These are phyloP conservation scores for Accipiter virgatus DNA, from an alignment of 2,113 vertebrate species.

Conservation along the genomic window DNA sequence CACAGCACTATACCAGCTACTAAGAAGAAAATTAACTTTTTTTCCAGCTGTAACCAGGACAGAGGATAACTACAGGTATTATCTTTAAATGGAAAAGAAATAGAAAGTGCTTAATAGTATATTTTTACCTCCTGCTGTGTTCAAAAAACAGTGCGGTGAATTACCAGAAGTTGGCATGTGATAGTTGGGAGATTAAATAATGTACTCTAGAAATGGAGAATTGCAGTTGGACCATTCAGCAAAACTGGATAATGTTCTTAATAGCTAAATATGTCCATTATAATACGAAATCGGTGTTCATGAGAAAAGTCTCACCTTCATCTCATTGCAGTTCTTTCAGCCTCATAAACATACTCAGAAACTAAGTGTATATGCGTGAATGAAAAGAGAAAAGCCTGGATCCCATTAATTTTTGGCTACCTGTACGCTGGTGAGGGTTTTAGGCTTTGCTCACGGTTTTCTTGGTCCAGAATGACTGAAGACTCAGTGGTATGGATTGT, in stretches of 20 bases:
- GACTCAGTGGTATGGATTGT: not conserved
- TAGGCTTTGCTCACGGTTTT: not conserved
- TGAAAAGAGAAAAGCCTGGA: not conserved
- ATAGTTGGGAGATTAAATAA: not conserved
- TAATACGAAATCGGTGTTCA: not conserved
- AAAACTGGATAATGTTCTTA: not conserved
- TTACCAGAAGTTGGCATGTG: not conserved
- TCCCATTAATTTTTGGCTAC: not conserved
- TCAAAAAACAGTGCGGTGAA: not conserved
- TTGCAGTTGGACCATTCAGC: not conserved
- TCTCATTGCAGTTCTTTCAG: too few species aligned
- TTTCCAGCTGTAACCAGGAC: too few species aligned
- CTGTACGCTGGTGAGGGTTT: rapidly evolving
- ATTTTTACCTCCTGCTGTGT: not conserved
- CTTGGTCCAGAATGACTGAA: not conserved
- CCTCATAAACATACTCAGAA: not conserved
- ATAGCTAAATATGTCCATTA: not conserved
- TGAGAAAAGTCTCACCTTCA: not conserved
- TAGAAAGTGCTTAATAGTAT: not conserved
- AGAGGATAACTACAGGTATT: not conserved
- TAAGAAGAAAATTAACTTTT: too few species aligned
- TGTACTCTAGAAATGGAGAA: not conserved
- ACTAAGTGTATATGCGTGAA: not conserved
- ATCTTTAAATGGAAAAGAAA: not conserved
- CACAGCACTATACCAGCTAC: too few species aligned